phyloP scores from a whole-genome alignment of 64 coral and sea anemone genomes.

The Montipora foliosa region DNA sequence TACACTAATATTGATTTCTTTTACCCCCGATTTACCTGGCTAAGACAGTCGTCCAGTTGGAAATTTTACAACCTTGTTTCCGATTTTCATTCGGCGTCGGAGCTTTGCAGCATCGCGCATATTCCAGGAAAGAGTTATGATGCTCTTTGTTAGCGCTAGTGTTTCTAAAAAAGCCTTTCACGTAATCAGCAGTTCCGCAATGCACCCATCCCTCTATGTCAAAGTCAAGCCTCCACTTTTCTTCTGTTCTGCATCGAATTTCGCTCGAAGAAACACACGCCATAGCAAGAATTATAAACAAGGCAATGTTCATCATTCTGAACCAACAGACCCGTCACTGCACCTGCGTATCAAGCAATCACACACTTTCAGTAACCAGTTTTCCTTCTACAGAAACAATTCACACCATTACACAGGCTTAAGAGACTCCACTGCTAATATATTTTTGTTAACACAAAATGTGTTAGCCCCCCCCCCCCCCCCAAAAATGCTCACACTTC shows the following conservation, averaged over 20 bases:
- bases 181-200: conserved; percentile 13
- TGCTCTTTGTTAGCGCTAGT: neutral
- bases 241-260: neutral
- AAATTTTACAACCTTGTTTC: neutral
- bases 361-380: no score
- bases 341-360: neutral
- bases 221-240: conserved; percentile 15
- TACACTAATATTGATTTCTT: neutral
- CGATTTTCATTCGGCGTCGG: neutral
- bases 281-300: neutral
- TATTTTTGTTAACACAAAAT: no score
- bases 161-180: conserved; percentile 27
- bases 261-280: neutral
- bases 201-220: conserved; percentile 5
- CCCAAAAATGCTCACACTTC: no score
- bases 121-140: neutral
- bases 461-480: no score
- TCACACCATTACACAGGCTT: no score
- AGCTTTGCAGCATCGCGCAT: conserved; percentile 31
- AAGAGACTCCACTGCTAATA: no score
- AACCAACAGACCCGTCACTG: neutral
- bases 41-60: neutral
- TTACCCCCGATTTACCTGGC: neutral
- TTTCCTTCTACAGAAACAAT: no score
- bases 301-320: neutral